These are phyloP conservation scores for Galeopsomyia nigrocyanea DNA, from an alignment of 2,888 invertebrate genomes.

Conservation along the genomic window DNA sequence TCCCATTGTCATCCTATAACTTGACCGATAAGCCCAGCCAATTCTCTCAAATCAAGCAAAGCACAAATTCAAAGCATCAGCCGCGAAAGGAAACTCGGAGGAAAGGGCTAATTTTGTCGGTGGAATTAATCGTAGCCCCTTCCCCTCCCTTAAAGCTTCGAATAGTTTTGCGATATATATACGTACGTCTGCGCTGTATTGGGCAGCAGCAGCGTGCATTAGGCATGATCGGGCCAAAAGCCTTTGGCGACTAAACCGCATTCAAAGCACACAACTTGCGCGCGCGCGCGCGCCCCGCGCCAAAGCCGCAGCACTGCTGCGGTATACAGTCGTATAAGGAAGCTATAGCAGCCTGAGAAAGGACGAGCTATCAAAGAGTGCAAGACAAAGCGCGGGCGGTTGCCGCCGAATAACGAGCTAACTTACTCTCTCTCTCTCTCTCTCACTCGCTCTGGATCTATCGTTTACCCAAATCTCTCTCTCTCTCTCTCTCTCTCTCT, in stretches of 20 bases:
- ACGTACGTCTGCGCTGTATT: not conserved
- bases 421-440: conserved; percentile 17
- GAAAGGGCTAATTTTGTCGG: conserved; percentile 14
- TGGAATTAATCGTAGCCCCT: conserved; percentile 15
- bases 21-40: no score
- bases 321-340: conserved; percentile 12
- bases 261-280: conserved; percentile 47
- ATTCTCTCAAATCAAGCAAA: no score
- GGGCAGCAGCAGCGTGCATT: conserved; percentile 41
- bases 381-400: not conserved
- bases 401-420: conserved; percentile 27
- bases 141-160: no score
- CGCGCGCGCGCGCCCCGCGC: not conserved
- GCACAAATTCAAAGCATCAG: no score
- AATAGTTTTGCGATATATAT: not conserved
- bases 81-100: no score
- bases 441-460: no score
- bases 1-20: no score
- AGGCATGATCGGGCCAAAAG: conserved; percentile 46
- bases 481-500: no score
- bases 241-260: conserved; percentile 43
- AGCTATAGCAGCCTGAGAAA: not conserved
- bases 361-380: conserved; percentile 25
- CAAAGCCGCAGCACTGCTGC: not conserved
- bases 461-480: not conserved